Base-by-base conservation (phyloP, 2,888 invertebrate genomes). In the Isotomurus palustris region DNA sequence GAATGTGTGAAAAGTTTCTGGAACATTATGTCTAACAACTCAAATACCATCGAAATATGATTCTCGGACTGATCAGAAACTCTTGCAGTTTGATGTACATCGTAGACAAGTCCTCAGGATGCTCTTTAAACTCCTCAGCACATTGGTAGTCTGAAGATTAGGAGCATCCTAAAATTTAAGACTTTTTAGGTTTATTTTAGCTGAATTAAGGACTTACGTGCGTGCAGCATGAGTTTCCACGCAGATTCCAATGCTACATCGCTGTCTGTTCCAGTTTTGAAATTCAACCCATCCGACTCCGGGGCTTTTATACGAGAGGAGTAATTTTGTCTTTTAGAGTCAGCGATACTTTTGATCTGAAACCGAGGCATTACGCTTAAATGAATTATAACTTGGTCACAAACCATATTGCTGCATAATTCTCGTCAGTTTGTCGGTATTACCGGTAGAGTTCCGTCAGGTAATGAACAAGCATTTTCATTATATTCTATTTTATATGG, bases 51-150 rank as follows among this genome's bases (percentile, higher is more conserved):
- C 62, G 36, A 28, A 62, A 58, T 40, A 62, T 50, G 3, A 58
- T 27, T 27, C 53, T 52, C 2, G 62, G 58, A 22, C 53, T 56
- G n/a, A 56, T 56, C n/a, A 62, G 53, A 21, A 62, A 62, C 24
- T 62, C 62, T 40, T 58, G 58, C 5, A 53, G 47, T 36, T 62
- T 62, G n/a, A 56, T 43, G 32, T 53, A 62, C 62, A 62, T 62
- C 14, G 51, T 51, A 8, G 58, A 58, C 3, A 62, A 25, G 24
- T 62, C 62, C 5, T 52, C 58, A 3, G 58, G 58, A 28, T 56
- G 44, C 8, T 35, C 38, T 5, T 40, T 22, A 47, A 62, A 62
- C 22, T 53, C 21, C 28, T 58, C 53, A 19, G 56, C 52, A 27
- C 62, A 62, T 4, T 53, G 35, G 21, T 62, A 62, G 48, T 62